Evolutionary conservation across 2,888 invertebrate species (phyloP), one percentile per base, ranked within the genome.

Genomic region (Teleiodes luculella): DNA sequence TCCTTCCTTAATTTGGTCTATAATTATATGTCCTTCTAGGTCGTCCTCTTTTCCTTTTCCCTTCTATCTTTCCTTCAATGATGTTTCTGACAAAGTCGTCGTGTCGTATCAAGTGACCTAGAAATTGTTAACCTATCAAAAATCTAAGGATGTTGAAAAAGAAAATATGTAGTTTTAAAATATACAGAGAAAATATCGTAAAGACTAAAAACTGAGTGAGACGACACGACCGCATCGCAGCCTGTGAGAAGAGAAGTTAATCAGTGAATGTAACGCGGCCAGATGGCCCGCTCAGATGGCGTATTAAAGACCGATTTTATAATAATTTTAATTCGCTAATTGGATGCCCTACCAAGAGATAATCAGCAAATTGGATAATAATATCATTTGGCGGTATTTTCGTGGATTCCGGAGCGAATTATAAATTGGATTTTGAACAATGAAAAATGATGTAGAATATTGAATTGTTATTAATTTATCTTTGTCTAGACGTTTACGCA

Each of bases 271-370:
- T 64, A 60, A 36, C 54, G 57, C 59, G 62, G 57, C 84, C 86
- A 86, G 84, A 86, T 86, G 86, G 76, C 85, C 63, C 50, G 52
- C 63, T 64, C 71, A 73, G 68, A 74, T 72, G 65, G 68, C 59
- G 58, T 69, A 75, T 78, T 76, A 76, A 78, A 73, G 73, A 64
- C 73, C 67, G 76, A 78, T 79, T 83, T 78, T 76, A 83, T 77
- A 82, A 82, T 83, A 74, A 86, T 82, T 83, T 77, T 78, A 78
- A 86, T 86, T 74, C 71, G 71, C 78, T 84, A 85, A 86, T 83
- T 83, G 80, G 72, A 66, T 61, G 56, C 65, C 63, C 67, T 18
- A 10, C 53, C 56, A 61, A 70, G 71, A 71, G 74, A 74, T 83
- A 83, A 85, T 86, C 79, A 83, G 78, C 69, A 77, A 79, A 86